Base-by-base conservation (phyloP, 2,888 invertebrate species). In the Thumatha senex region DNA sequence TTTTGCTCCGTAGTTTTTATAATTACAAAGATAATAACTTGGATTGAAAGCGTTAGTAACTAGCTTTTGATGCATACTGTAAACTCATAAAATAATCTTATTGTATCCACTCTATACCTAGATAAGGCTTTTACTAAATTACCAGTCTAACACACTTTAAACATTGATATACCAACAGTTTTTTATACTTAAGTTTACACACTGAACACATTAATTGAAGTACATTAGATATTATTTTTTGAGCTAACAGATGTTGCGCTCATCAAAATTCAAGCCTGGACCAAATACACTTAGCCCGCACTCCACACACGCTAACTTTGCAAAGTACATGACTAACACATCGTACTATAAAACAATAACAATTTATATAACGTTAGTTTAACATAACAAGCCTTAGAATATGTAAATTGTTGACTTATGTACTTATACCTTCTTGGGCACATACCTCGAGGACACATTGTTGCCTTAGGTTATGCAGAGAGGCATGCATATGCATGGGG, bases 331-430 rank as follows among this genome's bases (percentile, higher is more conserved):
- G 41, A 47, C 15, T 47, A 47, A 47, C 9, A 11, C 29, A 40
- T 11, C 9, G 13, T 40, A 14, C 11, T 34, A 29, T 34, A 34
- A 11, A 40, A 40, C 24, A 35, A 47, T 36, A 36, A 41, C 35
- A 42, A 36, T 30, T 5, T 36, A 42, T 41, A 18, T 34, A n/a
- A 36, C 29, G 36, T 15, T 13, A 29, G 10, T 15, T 31, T 41
- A 41, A 41, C 41, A 47, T 36, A 36, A 47, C 36, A 48, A 15
- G 7, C 12, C 29, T 15, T 29, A 14, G 24, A 35, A n/a, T 30
- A 47, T 35, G 36, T 48, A 41, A 36, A 36, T 48, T 31, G 24
- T 35, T 24, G 11, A 14, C 15, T 47, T 47, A 40, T 34, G 24
- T 35, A 30, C 12, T 36, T 30, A 7, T n/a, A 3, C 41, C 48